phyloP scores from a whole-genome alignment of 2,797 vertebrate genomes.

The Lindbergichthys nudifrons region DNA sequence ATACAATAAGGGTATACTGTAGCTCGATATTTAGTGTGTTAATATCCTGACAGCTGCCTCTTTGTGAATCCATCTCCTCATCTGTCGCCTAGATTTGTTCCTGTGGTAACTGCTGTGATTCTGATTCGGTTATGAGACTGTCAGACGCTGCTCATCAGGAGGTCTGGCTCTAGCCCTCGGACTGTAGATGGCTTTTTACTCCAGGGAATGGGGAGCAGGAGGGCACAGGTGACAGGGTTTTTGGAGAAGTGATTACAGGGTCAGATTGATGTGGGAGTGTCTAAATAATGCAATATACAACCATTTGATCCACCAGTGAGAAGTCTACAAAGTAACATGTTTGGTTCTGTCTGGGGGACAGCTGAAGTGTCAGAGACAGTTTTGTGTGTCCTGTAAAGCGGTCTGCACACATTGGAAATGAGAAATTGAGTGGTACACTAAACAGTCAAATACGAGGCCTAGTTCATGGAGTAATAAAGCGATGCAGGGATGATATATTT shows the following conservation, averaged over 20 bases:
- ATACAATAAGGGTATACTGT: not conserved
- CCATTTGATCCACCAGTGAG: not conserved
- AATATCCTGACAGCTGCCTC: slow-evolving; percentile 56
- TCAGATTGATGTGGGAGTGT: not conserved
- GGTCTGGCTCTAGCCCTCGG: slow-evolving; percentile 42
- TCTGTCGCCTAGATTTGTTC: slow-evolving; percentile 46
- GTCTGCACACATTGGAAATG: not conserved
- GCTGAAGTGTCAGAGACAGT: not conserved
- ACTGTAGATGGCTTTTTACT: slow-evolving; percentile 30
- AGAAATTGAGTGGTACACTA: not conserved
- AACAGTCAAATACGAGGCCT: not conserved
- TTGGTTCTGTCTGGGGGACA: not conserved
- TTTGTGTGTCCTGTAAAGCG: not conserved
- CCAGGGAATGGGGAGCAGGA: slow-evolving; percentile 10
- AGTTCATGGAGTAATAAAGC: no score
- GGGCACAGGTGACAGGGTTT: slow-evolving; percentile 67
- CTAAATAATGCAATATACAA: not conserved
- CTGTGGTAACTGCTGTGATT: slow-evolving; percentile 44
- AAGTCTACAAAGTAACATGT: no score
- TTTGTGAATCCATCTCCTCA: slow-evolving; percentile 47
- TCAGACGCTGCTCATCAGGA: slow-evolving; percentile 57
- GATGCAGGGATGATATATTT: no score
- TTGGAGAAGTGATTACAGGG: slow-evolving; percentile 26
- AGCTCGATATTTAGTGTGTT: not conserved
- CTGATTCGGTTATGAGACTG: slow-evolving; percentile 50